Percentiles rank a stretch among this genome's conserved stretches.
Evolutionary conservation across 37 sponge, comb jelly and placozoan species (phyloP).

Genomic region (Aphrocallistes beatrix): DNA sequence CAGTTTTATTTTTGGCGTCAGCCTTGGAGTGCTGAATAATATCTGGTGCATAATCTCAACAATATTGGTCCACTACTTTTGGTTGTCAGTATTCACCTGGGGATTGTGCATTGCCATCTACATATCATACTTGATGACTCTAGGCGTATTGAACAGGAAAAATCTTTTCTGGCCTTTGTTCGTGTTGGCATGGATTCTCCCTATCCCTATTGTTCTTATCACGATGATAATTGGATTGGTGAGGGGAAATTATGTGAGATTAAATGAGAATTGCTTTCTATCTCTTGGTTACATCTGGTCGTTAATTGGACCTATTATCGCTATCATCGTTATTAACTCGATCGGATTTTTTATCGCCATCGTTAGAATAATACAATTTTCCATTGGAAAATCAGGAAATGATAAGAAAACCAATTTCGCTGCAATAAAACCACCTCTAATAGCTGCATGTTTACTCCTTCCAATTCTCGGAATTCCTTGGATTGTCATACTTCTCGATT

Average conservation of each 20-base stretch:
- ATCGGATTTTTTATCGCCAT: neutral
- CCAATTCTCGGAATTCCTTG: neutral
- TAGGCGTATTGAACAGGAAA: neutral
- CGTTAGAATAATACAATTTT: neutral
- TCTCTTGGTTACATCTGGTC: neutral
- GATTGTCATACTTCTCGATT: neutral
- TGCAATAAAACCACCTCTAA: neutral
- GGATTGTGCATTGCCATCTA: neutral
- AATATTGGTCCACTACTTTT: neutral
- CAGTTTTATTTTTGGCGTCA: neutral
- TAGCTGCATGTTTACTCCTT: neutral
- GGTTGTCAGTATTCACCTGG: neutral
- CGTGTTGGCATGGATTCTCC: neutral
- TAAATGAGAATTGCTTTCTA: neutral
- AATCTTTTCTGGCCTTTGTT: neutral
- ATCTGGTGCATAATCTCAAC: neutral
- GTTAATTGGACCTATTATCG: neutral
- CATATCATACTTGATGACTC: neutral
- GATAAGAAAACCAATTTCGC: neutral
- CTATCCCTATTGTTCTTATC: neutral
- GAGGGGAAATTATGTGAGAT: neutral
- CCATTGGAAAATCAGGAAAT: neutral
- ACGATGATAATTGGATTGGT: neutral
- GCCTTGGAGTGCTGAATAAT: neutral
- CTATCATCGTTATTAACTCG: neutral